A percentile compares a stretch with the other conserved stretches of the same genome.
Evolutionary conservation across 2,888 invertebrate species (phyloP).

Genomic region (Phengaris arion): DNA sequence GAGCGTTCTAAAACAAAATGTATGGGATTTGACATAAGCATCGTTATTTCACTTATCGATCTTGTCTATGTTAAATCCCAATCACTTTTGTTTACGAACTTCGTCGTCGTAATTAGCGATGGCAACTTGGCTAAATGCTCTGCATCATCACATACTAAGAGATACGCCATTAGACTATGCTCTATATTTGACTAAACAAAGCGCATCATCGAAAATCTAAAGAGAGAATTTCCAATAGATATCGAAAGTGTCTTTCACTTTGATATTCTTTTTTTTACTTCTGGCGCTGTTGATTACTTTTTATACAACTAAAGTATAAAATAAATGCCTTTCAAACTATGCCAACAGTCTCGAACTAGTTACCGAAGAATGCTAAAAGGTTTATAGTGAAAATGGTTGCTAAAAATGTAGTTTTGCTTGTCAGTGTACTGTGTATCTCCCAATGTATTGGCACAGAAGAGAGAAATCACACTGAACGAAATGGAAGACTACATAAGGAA

Average conservation of each 20-base stretch:
- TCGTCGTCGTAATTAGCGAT: no score
- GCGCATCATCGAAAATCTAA: constrained; percentile 39
- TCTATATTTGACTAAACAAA: not conserved
- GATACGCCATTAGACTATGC: no score
- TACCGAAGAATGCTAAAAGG: constrained; percentile 36
- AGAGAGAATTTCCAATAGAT: constrained; percentile 40
- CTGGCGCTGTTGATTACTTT: constrained; percentile 51
- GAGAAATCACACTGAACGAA: constrained; percentile 47
- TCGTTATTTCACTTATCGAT: no score
- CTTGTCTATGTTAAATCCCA: no score
- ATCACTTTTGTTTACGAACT: no score
- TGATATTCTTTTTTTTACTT: constrained; percentile 54
- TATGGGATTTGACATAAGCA: no score
- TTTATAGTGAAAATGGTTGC: constrained; percentile 56
- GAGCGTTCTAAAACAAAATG: no score
- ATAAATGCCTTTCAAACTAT: constrained; percentile 52
- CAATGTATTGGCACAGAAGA: constrained; percentile 29
- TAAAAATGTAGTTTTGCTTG: constrained; percentile 51
- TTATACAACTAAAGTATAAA: constrained; percentile 63
- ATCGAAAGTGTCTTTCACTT: constrained; percentile 41
- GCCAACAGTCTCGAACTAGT: constrained; percentile 56
- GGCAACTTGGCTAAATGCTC: no score
- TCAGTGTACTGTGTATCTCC: constrained; percentile 50
- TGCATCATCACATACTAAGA: no score
- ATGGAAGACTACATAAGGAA: constrained; percentile 67